Percentiles rank a stretch among this genome's conserved stretches.
phyloP scores from a whole-genome alignment of 2,797 vertebrate genomes.

The Prionace glauca region DNA sequence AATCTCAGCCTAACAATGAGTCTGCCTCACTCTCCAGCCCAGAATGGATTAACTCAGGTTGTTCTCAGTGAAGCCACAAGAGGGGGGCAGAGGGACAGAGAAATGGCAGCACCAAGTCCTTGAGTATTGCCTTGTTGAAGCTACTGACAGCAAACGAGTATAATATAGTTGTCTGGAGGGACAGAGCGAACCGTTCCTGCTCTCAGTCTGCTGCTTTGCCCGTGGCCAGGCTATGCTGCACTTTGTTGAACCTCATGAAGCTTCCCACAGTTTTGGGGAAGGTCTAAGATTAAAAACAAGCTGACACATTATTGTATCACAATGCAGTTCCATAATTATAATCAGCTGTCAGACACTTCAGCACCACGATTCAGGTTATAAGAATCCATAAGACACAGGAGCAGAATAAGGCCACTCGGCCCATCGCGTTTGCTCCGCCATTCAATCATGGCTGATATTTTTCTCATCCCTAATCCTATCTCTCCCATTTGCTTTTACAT shows the following conservation, averaged over 20 bases:
- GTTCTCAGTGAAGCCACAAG: not conserved
- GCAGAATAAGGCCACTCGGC: no score
- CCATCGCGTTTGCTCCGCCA: no score
- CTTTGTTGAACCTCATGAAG: not conserved
- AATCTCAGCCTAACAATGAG: not conserved
- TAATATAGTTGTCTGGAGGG: no score
- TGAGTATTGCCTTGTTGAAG: no score
- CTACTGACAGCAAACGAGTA: no score
- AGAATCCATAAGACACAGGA: not conserved
- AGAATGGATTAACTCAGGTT: not conserved
- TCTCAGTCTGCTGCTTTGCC: not conserved
- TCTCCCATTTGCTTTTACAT: not conserved
- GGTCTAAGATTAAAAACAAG: not conserved
- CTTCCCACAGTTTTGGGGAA: not conserved
- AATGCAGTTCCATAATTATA: not conserved
- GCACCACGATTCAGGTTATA: not conserved
- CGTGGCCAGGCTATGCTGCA: not conserved
- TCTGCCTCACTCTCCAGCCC: not conserved
- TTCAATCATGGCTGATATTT: no score
- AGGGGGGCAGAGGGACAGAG: not conserved
- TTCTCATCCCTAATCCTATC: no score
- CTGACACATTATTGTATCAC: not conserved
- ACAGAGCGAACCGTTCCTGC: no score
- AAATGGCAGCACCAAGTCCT: not conserved
- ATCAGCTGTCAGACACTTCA: constrained; percentile 7